These are phyloP conservation scores for Spatulosminthurus flaviceps DNA, from an alignment of 2,888 invertebrate genomes.

Conservation along the genomic window DNA sequence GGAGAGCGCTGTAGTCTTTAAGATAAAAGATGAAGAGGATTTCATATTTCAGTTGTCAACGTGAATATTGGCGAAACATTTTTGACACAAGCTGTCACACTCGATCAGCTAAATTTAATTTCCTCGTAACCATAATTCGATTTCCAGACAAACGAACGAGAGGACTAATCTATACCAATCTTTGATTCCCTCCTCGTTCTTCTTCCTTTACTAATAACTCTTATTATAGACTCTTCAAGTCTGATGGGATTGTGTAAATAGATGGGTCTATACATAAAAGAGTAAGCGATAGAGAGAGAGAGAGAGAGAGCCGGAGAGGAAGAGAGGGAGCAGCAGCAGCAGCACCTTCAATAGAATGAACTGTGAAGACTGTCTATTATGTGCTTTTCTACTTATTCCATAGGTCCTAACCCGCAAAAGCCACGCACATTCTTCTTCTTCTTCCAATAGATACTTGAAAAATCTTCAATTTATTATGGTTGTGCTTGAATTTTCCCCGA, in stretches of 20 bases:
- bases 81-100: slow-evolving; percentile 38
- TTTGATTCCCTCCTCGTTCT: slow-evolving; percentile 23
- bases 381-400: slow-evolving; percentile 2
- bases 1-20: too few species aligned
- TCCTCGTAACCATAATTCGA: slow-evolving; percentile 39
- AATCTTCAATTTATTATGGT: slow-evolving; percentile 15
- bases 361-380: not conserved
- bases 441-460: not conserved
- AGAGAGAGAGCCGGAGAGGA: too few species aligned
- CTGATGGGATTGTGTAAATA: not conserved
- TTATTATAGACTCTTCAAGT: not conserved
- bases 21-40: too few species aligned
- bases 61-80: slow-evolving; percentile 36
- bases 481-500: not conserved
- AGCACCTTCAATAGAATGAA: slow-evolving; percentile 20
- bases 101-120: slow-evolving; percentile 42
- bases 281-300: too few species aligned
- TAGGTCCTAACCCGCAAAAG: too few species aligned
- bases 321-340: too few species aligned
- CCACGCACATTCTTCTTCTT: not conserved
- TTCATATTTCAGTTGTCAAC: slow-evolving; percentile 29
- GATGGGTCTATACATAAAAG: too few species aligned
- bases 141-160: slow-evolving; percentile 37
- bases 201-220: not conserved
- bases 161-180: slow-evolving; percentile 32